Base-by-base conservation (phyloP, 2,888 invertebrate species). In the Uloborus plumipes region DNA sequence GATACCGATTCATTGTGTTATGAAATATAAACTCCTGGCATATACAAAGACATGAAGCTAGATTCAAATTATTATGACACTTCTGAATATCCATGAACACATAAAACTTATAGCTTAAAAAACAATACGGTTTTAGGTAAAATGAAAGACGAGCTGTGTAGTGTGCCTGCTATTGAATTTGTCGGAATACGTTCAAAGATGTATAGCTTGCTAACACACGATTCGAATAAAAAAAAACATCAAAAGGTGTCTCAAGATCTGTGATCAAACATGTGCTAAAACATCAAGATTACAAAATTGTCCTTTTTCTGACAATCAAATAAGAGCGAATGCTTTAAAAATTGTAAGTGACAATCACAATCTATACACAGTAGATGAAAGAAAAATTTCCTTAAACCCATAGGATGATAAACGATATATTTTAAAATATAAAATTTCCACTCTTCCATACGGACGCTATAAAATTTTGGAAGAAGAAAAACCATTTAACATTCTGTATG, bases 1-100 rank as follows among this genome's bases (percentile, higher is more conserved):
- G 58, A 58, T 58, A 58, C 58, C 13, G n/a, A 58, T 58, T 58
- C 58, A 58, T 58, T 58, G n/a, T 13, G 13, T 58, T 58, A 58
- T 58, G 18, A 13, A 7, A 58, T 58, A 9, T 7, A 58, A 58
- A 58, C 58, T 13, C 58, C 9, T 18, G 58, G 18, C 18, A 16
- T 58, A 18, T 58, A 16, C 18, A 16, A 16, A 58, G 58, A 58
- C 18, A 13, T 58, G n/a, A 9, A 58, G 18, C 9, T 13, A 13
- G 7, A 58, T 20, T 9, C 7, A 13, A 9, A 58, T 16, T 58
- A 13, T 13, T 58, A 18, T 16, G 58, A 58, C 18, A 18, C 18
- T 7, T 58, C 58, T 7, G 58, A 58, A 16, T 58, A 58, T 16
- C 58, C 58, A 7, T 18, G 18, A 58, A 16, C 16, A 16, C 58